Evolutionary conservation across 2,797 vertebrate species (phyloP).

Genomic region (Apogon talboti): DNA sequence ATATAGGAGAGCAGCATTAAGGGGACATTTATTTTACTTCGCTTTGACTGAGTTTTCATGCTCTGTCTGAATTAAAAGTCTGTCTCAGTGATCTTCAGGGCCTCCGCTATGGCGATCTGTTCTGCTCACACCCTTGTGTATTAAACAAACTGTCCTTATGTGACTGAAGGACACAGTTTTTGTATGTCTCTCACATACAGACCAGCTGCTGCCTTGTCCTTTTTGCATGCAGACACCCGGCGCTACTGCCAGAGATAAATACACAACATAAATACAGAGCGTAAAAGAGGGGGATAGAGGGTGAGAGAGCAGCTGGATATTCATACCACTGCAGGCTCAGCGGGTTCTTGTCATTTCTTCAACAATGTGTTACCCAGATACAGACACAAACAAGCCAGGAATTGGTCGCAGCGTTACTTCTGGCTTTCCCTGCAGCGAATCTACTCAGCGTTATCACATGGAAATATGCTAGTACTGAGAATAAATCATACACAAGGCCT

Average conservation of each 20-base stretch:
- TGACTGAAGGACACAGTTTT: background rate
- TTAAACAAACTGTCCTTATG: background rate
- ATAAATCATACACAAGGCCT: too few species aligned
- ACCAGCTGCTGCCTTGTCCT: slow-evolving; percentile 25
- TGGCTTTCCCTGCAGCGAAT: too few species aligned
- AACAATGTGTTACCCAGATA: slow-evolving; percentile 39
- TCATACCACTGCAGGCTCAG: slow-evolving; percentile 33
- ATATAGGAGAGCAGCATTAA: background rate
- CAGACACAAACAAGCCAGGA: slow-evolving; percentile 37
- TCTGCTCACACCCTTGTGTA: background rate
- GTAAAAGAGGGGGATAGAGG: slow-evolving; percentile 2
- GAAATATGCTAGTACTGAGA: too few species aligned
- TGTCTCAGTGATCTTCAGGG: slow-evolving; percentile 4
- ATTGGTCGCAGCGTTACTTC: too few species aligned
- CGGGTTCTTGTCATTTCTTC: slow-evolving; percentile 41
- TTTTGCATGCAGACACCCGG: background rate
- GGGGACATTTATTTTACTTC: background rate
- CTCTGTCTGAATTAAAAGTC: background rate
- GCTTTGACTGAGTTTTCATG: background rate
- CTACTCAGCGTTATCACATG: too few species aligned
- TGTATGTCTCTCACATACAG: slow-evolving; percentile 9
- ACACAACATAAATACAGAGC: slow-evolving; percentile 26
- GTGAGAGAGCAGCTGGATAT: slow-evolving; percentile 47
- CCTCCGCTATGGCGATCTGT: background rate
- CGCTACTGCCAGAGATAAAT: slow-evolving; percentile 29